Percentiles rank a stretch among this genome's conserved stretches.
phyloP scores from a whole-genome alignment of 1,140 invertebrate genomes.

The Anoplophora glabripennis region DNA sequence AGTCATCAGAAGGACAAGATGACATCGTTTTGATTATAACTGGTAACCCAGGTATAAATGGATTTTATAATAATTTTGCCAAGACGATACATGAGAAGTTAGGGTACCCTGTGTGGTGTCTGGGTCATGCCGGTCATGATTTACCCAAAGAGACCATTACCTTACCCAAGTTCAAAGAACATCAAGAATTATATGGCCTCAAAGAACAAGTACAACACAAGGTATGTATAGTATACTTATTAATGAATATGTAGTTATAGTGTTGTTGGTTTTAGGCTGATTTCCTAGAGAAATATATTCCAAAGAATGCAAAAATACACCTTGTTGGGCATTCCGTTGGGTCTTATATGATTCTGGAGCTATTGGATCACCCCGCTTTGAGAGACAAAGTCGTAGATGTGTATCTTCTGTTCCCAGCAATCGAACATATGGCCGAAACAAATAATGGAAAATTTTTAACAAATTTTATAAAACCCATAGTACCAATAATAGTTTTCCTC shows the following conservation, averaged over 20 bases:
- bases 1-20: slow-evolving; percentile 53
- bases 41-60: slow-evolving; percentile 68
- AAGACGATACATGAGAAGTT: slow-evolving; percentile 57
- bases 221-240: slow-evolving; percentile 39
- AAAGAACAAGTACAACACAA: slow-evolving; percentile 81
- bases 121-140: slow-evolving; percentile 71
- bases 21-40: slow-evolving; percentile 58
- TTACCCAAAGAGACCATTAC: slow-evolving; percentile 50
- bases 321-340: slow-evolving; percentile 85
- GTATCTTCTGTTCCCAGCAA: slow-evolving; percentile 78
- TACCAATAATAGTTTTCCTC: slow-evolving; percentile 56
- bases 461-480: slow-evolving; percentile 54
- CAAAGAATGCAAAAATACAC: slow-evolving; percentile 64
- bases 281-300: slow-evolving; percentile 72
- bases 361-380: slow-evolving; percentile 60
- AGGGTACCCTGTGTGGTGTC: slow-evolving; percentile 65
- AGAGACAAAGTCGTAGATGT: slow-evolving; percentile 52
- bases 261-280: slow-evolving; percentile 50
- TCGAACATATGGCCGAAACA: slow-evolving; percentile 73
- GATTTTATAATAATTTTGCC: slow-evolving; percentile 72
- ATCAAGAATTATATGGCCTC: slow-evolving; percentile 66
- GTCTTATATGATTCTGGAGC: slow-evolving; percentile 72
- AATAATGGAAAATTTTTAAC: slow-evolving; percentile 65
- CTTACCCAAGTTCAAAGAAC: slow-evolving; percentile 52
- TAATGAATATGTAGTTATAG: slow-evolving; percentile 15